Percentiles rank a stretch among this genome's conserved stretches.
Conservation (phyloP, 1,140 invertebrate genomes). For the Bombus confusus region DNA sequence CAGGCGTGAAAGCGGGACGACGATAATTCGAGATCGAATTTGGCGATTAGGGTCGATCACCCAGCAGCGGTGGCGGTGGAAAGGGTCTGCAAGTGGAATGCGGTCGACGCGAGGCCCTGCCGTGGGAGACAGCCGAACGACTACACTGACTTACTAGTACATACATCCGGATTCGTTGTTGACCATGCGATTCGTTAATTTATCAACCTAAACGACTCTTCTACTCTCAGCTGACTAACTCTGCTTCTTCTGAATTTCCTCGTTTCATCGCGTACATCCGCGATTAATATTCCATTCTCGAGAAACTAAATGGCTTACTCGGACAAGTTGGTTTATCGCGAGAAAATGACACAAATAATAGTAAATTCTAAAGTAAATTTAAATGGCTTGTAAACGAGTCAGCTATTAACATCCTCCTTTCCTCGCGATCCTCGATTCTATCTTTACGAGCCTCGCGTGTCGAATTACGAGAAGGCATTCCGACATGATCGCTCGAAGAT, state of each 20-base stretch:
- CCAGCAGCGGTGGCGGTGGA: conserved; percentile 44
- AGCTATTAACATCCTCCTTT: not conserved
- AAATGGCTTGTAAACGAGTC: not conserved
- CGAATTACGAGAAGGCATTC: conserved; percentile 8
- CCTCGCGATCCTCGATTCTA: not conserved
- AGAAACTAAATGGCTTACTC: too few species aligned
- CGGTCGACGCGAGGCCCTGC: conserved; percentile 71
- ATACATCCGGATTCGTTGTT: conserved; percentile 23
- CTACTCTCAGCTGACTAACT: not conserved
- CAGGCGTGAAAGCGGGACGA: conserved; percentile 3
- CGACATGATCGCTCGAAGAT: conserved; percentile 24
- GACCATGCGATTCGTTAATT: conserved; percentile 28
- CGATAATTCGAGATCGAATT: conserved; percentile 48
- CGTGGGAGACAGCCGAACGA: conserved; percentile 68
- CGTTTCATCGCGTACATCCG: too few species aligned
- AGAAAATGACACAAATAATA: too few species aligned
- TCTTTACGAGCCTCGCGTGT: too few species aligned
- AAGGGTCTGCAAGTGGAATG: conserved; percentile 72
- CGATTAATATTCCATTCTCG: too few species aligned
- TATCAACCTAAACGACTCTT: not conserved
- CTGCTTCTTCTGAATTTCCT: not conserved
- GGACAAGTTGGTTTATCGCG: too few species aligned
- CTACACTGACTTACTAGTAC: conserved; percentile 55
- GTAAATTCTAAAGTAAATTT: too few species aligned
- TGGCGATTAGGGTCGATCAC: conserved; percentile 59